Evolutionary conservation across 2,888 invertebrate genomes (phyloP), one percentile per base, ranked within the genome.

Genomic region (Heliconius sara): DNA sequence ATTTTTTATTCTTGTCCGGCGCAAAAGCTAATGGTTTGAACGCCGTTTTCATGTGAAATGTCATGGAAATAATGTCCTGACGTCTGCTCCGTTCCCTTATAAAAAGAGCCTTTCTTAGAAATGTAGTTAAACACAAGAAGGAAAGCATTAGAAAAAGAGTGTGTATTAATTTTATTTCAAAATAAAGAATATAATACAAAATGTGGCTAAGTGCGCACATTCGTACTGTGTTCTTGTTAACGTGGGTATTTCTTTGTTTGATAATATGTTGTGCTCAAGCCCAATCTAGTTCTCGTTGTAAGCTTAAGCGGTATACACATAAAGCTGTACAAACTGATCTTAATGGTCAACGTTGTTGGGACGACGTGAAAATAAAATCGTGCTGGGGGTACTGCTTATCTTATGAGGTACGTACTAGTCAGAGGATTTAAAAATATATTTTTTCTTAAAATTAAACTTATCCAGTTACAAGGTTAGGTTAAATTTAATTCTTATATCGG

Each of bases 341-440:
- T 70, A 95, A 95, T 76, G 97, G 98, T 0, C 95, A 96, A 30
- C 96, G 96, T 76, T 98, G 98, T 89, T 97, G 97, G 97, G 98
- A 97, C 85, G 96, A 96, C 78, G 96, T 98, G 3, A 96, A 96
- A 78, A 97, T 98, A 12, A 96, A 96, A 93, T 97, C 97, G 0
- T 98, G 98, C 88, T 98, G 97, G 97, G 98, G 98, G 73, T 96
- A 97, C 76, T 98, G 98, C 87, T 96, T 97, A 87, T 97, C 98
- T 0, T 97, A 97, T 88, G 98, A 98, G 96, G 98, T 98, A 75
- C 27, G 25, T 72, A 39, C 43, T 7, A 63, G n/a, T 16, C 5
- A 30, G 5, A 12, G 0, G 25, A 30, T 5, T 6, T n/a, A 72
- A 22, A 47, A 52, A 71, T 39, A 27, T 19, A 52, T 52, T 19